Evolutionary conservation across 2,797 vertebrate species (phyloP), one percentile per base, ranked within the genome.

Genomic region (Poecilia picta): DNA sequence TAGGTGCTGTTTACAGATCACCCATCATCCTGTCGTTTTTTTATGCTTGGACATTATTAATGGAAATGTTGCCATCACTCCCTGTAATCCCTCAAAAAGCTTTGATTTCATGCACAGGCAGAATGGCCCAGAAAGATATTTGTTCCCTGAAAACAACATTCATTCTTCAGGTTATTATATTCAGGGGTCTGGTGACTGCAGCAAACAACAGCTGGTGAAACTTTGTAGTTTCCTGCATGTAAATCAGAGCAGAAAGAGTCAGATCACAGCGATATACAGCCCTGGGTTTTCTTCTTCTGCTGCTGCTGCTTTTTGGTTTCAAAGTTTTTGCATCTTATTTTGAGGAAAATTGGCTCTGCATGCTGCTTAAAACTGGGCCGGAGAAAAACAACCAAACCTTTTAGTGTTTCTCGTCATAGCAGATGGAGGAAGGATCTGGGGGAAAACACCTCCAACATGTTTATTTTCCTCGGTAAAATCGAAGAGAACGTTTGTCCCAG

Each of bases 381-480:
- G 59, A 81, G 74, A 15, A 53, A 74, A 77, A 86, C 77, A 75
- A 77, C 43, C 20, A 23, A 70, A 80, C 72, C 83, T 80, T 81
- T 84, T 72, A 66, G 75, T 79, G 74, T 87, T 89, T 85, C 70
- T 83, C 81, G 82, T 81, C 73, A 77, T 62, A 87, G 80, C 90
- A 88, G 89, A 90, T 89, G 89, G 89, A 85, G 23, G 84, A 76
- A 28, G 81, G 59, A 81, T 71, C 16, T 51, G 55, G n/a, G 43
- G n/a, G 3, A 73, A 73, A 74, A 41, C 0, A 59, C 53, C 64
- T 46, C 62, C 74, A 80, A 85, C 75, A 72, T 73, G 78, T 82
- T 81, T 84, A 72, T 85, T 84, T 84, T 41, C 78, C 62, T 80
- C 0, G 33, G 53, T 81, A 75, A 86, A 85, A 88, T 53, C 78